A percentile compares a stretch with the other conserved stretches of the same genome.
These are phyloP conservation scores for Eonycteris spelaea DNA, from an alignment of 2,113 vertebrate species.

Conservation along the genomic window DNA sequence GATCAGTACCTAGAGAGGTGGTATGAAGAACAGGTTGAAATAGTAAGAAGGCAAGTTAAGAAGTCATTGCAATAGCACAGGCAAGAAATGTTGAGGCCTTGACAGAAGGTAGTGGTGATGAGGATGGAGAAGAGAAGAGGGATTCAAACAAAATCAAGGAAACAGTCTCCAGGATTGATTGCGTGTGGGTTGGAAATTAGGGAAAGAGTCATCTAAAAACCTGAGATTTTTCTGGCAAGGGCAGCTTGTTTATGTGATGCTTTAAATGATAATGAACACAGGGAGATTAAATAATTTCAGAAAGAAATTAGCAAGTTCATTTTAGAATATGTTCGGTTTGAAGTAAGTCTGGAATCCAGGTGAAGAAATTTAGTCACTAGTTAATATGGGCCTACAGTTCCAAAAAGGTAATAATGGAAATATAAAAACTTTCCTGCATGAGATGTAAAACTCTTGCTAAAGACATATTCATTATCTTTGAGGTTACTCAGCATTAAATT, in stretches of 20 bases:
- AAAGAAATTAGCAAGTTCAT: background rate
- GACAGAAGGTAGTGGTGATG: background rate
- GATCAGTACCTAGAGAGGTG: background rate
- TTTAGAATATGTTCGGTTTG: background rate
- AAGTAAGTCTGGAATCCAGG: background rate
- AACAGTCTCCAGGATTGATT: background rate
- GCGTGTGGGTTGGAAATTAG: background rate
- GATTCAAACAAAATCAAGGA: background rate
- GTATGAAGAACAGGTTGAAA: background rate
- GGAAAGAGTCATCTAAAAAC: background rate
- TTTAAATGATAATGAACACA: background rate
- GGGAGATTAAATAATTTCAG: background rate
- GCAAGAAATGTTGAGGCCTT: background rate
- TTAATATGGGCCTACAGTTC: background rate
- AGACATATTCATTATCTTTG: background rate
- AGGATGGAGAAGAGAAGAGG: background rate
- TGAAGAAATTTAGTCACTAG: background rate
- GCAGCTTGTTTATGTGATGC: background rate
- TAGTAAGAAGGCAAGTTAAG: background rate
- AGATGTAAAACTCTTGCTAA: background rate
- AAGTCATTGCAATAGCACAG: background rate
- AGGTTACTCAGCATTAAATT: background rate
- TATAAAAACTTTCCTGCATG: background rate
- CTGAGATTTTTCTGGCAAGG: background rate
- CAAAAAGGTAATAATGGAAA: background rate